Percentiles rank a stretch among this genome's conserved stretches.
These are phyloP conservation scores for Pseudochirops corinnae DNA, from an alignment of 2,797 vertebrate species.

Conservation along the genomic window DNA sequence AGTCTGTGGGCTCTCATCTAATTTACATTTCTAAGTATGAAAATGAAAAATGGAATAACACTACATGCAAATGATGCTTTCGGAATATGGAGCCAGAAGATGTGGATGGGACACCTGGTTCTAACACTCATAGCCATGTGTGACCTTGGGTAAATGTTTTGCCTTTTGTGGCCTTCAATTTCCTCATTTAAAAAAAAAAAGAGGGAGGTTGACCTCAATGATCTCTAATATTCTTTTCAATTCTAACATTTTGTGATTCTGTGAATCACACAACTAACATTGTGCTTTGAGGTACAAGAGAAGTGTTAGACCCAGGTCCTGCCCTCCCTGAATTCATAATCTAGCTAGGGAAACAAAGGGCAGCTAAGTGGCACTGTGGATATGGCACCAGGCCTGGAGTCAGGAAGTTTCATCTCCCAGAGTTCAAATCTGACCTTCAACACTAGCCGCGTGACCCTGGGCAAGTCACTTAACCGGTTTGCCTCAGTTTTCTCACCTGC, in stretches of 20 bases:
- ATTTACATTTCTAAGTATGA: constrained; percentile 9
- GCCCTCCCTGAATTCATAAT: neutral
- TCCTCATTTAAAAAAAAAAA: neutral
- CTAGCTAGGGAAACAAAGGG: neutral
- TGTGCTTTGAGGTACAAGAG: neutral
- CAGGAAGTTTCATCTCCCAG: neutral
- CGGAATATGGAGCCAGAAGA: constrained; percentile 20
- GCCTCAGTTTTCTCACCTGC: neutral
- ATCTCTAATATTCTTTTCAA: neutral
- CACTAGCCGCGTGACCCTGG: neutral
- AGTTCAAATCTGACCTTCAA: neutral
- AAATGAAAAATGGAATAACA: neutral
- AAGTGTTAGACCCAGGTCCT: neutral
- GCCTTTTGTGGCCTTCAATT: neutral
- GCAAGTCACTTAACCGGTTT: neutral
- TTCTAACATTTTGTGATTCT: neutral
- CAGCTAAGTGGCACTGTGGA: neutral
- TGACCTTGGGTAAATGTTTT: neutral
- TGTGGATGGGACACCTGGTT: neutral
- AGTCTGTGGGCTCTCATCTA: neutral
- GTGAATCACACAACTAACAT: neutral
- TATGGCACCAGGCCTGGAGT: neutral
- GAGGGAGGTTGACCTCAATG: neutral
- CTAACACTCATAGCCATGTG: neutral
- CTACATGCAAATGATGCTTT: neutral